phyloP scores from a whole-genome alignment of 2,888 invertebrate species.

The Metalampra italica region DNA sequence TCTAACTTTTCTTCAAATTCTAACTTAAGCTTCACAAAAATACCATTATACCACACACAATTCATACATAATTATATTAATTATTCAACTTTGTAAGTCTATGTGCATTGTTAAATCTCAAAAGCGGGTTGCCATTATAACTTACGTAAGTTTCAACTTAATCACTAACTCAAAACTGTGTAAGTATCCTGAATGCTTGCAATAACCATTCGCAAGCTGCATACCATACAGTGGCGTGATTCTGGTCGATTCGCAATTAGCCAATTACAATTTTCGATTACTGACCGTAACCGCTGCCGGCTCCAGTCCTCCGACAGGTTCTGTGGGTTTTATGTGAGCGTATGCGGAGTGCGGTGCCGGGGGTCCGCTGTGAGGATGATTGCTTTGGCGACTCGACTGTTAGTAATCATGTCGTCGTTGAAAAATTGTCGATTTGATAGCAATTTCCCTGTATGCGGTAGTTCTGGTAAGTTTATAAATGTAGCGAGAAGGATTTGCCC shows the following conservation, averaged over 20 bases:
- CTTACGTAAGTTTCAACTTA: neutral
- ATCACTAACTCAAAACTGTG: neutral
- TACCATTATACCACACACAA: no score
- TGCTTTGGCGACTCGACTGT: neutral
- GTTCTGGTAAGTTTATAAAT: no score
- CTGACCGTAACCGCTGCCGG: conserved; percentile 45
- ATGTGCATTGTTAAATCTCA: no score
- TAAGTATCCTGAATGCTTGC: neutral
- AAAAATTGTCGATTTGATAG: neutral
- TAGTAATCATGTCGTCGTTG: neutral
- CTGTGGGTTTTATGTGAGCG: conserved; percentile 43
- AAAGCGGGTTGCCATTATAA: neutral
- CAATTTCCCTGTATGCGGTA: no score
- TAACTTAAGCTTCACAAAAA: no score
- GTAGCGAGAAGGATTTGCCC: neutral
- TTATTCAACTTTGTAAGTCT: no score
- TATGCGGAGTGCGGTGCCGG: conserved; percentile 37
- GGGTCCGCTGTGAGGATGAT: conserved; percentile 26
- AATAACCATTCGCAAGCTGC: neutral
- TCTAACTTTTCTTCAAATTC: no score
- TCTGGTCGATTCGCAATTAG: conserved; percentile 45
- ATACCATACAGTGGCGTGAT: conserved; percentile 17
- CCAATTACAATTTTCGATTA: conserved; percentile 67
- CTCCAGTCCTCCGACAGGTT: conserved; percentile 51
- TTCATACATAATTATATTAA: no score